These are phyloP conservation scores for Glandiceps talaboti DNA, from an alignment of 53 echinoderm and acorn worm genomes.

Conservation along the genomic window DNA sequence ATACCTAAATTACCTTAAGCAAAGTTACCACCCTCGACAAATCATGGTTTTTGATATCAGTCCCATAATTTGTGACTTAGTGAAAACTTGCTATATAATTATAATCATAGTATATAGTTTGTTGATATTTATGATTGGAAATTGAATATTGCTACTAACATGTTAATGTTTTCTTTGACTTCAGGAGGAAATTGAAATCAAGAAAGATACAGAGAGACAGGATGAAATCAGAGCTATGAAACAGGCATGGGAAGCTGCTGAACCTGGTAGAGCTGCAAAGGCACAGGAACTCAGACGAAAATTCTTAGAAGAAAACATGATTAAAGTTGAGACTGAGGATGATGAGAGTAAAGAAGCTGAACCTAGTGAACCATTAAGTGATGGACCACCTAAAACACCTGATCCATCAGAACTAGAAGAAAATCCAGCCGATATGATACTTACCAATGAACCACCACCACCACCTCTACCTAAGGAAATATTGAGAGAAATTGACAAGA, in stretches of 20 bases:
- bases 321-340: constrained; percentile 55
- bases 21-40: no score
- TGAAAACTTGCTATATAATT: no score
- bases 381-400: constrained; percentile 41
- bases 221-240: constrained; percentile 99
- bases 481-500: constrained; percentile 55
- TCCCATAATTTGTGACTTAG: no score
- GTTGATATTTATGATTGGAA: no score
- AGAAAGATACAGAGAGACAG: constrained; percentile 80
- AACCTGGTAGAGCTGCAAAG: constrained; percentile 90
- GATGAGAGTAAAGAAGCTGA: constrained; percentile 36
- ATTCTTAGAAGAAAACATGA: constrained; percentile 87
- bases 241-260: constrained; percentile 98
- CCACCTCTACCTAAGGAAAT: constrained; percentile 86
- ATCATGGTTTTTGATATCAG: no score
- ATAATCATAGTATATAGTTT: no score
- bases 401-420: constrained; percentile 61
- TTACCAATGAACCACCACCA: constrained; percentile 92
- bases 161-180: neutral
- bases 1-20: no score
- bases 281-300: constrained; percentile 75
- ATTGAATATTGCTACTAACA: no score
- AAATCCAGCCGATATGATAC: constrained; percentile 42
- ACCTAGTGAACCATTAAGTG: neutral
- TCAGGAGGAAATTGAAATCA: constrained; percentile 95